A percentile compares a stretch with the other conserved stretches of the same genome.
These are phyloP conservation scores for Muscina levida DNA, from an alignment of 2,888 invertebrate genomes.

Conservation along the genomic window DNA sequence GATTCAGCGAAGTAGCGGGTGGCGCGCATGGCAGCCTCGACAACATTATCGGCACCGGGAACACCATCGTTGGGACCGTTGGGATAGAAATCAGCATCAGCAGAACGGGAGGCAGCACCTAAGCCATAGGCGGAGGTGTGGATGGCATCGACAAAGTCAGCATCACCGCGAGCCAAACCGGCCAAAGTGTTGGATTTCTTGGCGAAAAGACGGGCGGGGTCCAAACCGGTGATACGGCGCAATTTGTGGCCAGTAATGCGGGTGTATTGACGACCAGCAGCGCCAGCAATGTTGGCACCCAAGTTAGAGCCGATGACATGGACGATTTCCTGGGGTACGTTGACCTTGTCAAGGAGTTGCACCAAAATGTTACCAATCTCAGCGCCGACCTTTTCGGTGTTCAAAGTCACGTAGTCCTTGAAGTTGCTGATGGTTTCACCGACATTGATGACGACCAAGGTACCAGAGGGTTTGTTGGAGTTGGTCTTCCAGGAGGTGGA, in stretches of 20 bases:
- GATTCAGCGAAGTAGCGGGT: slow-evolving; percentile 78
- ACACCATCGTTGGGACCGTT: slow-evolving; percentile 73
- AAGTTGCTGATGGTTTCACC: slow-evolving; percentile 71
- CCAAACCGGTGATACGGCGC: slow-evolving; percentile 77
- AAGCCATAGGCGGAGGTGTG: slow-evolving; percentile 75
- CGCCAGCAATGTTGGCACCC: slow-evolving; percentile 77
- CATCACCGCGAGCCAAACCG: slow-evolving; percentile 76
- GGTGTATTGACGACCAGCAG: slow-evolving; percentile 74
- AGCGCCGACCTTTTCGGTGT: slow-evolving; percentile 71
- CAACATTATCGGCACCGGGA: slow-evolving; percentile 75
- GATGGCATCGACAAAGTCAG: slow-evolving; percentile 77
- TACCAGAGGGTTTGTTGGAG: slow-evolving; percentile 65
- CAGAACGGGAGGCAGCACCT: slow-evolving; percentile 72
- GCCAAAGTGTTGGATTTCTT: slow-evolving; percentile 69
- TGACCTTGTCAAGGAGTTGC: slow-evolving; percentile 69
- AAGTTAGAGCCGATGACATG: slow-evolving; percentile 75
- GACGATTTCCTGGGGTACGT: slow-evolving; percentile 72
- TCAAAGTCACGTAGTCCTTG: slow-evolving; percentile 71
- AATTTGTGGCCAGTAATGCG: slow-evolving; percentile 73
- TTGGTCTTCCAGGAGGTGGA: background rate
- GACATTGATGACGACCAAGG: slow-evolving; percentile 75
- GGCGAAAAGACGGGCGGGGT: slow-evolving; percentile 73
- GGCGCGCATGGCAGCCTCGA: slow-evolving; percentile 75
- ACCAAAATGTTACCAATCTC: slow-evolving; percentile 73
- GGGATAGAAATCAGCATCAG: slow-evolving; percentile 78